Evolutionary conservation across 2,888 invertebrate species (phyloP).

Genomic region (Cephus rjabovi): DNA sequence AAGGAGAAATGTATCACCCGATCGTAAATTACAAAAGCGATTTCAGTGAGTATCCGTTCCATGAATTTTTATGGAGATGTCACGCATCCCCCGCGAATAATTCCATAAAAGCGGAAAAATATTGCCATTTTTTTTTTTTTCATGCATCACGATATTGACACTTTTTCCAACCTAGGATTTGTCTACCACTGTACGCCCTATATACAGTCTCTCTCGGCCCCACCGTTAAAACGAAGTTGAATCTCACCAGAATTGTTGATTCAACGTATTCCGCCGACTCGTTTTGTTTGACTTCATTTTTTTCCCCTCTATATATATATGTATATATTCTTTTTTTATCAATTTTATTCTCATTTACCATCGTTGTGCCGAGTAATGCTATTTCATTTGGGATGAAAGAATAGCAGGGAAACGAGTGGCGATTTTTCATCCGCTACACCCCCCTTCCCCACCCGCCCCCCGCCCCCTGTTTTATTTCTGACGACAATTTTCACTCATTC

Average conservation of each 20-base stretch:
- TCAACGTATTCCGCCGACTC: slow-evolving; percentile 16
- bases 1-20: neutral
- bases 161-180: neutral
- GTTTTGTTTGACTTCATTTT: neutral
- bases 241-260: slow-evolving; percentile 16
- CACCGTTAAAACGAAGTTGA: slow-evolving; percentile 16
- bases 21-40: neutral
- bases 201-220: neutral
- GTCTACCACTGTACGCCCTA: neutral
- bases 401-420: neutral
- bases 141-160: neutral
- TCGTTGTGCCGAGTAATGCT: neutral
- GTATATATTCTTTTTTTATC: neutral
- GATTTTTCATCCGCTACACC: neutral
- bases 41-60: neutral
- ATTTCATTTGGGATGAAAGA: neutral
- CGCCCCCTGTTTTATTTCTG: neutral
- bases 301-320: neutral
- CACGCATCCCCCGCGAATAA: neutral
- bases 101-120: neutral
- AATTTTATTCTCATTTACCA: neutral
- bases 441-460: too few relatives aligned
- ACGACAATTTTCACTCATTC: neutral
- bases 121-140: neutral
- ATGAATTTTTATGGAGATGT: neutral